Base-by-base conservation (phyloP, 2,113 vertebrate genomes). In the Tauraco erythrolophus region DNA sequence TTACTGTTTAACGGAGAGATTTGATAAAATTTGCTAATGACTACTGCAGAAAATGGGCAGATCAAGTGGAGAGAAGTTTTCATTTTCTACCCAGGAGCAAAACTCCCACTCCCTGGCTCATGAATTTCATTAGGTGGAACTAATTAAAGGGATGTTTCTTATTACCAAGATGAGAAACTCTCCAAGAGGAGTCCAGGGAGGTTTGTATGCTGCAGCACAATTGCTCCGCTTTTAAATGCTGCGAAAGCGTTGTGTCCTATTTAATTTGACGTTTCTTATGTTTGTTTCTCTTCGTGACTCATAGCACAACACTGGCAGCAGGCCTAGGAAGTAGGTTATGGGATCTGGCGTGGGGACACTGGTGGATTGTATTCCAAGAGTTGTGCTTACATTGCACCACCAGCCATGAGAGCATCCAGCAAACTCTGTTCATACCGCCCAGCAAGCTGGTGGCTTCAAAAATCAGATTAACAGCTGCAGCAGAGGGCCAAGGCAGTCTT, bases 61-160 rank as follows among this genome's bases (percentile, higher is more conserved):
- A 93, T 93, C 61, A 17, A 97, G 90, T 70, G 56, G 89, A 87
- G 94, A 79, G 90, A 93, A 94, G 83, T 95, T 95, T 84, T 94
- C 65, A 5, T 45, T 92, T 97, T 92, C 91, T 95, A 82, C n/a
- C 62, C 88, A 91, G 96, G 89, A 96, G 94, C 92, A 83, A 70
- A 96, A 85, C 95, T 97, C 96, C 96, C 77, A 95, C 91, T 97
- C 93, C 74, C 61, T 89, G 84, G 86, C 75, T 95, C 89, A 89
- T 91, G 93, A 96, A 96, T 97, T 95, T 97, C 96, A 97, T 95
- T 97, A 97, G 91, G 89, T 96, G 84, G 91, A 97, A 95, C 97
- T 97, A 97, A 97, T 97, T 97, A 95, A 95, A 92, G 89, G 51
- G 61, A 94, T 82, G 71, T 94, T 86, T 48, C 94, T 94, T 92